phyloP scores from a whole-genome alignment of 1,140 invertebrate species.

The Harpegnathos saltator region DNA sequence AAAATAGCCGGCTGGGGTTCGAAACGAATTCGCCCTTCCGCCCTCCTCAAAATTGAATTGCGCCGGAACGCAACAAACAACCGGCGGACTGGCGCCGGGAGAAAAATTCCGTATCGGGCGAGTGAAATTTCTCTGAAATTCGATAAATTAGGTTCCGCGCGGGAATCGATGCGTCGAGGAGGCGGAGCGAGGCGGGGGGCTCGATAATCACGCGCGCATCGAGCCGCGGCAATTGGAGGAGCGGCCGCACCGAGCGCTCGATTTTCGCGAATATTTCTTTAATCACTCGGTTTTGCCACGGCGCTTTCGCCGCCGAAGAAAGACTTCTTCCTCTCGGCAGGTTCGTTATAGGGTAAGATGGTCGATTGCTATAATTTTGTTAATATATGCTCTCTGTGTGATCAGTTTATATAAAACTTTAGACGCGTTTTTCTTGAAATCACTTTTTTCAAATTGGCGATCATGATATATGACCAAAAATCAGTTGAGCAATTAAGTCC shows the following conservation, averaged over 20 bases:
- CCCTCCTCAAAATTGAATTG: slow-evolving; percentile 58
- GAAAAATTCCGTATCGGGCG: slow-evolving; percentile 33
- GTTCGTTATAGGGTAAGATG: too few relatives aligned
- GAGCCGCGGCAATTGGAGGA: not conserved
- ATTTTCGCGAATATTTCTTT: slow-evolving; percentile 30
- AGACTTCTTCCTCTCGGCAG: not conserved
- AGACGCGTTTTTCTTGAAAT: too few relatives aligned
- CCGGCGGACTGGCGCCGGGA: slow-evolving; percentile 39
- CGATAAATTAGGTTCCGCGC: slow-evolving; percentile 25
- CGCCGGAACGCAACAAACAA: slow-evolving; percentile 42
- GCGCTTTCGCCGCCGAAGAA: not conserved
- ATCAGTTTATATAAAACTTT: too few relatives aligned
- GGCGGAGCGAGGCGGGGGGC: not conserved
- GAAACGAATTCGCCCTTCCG: slow-evolving; percentile 45
- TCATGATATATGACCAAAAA: too few relatives aligned
- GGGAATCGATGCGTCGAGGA: slow-evolving; percentile 20
- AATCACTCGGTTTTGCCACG: slow-evolving; percentile 3
- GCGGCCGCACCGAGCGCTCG: not conserved
- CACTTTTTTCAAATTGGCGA: too few relatives aligned
- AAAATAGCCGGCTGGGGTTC: slow-evolving; percentile 44
- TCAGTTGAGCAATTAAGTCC: too few relatives aligned
- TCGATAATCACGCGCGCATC: not conserved
- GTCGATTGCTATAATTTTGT: too few relatives aligned
- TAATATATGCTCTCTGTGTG: too few relatives aligned
- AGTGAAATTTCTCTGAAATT: slow-evolving; percentile 46